Conservation (phyloP, 2,888 invertebrate species). For the Ceramica pisi region DNA sequence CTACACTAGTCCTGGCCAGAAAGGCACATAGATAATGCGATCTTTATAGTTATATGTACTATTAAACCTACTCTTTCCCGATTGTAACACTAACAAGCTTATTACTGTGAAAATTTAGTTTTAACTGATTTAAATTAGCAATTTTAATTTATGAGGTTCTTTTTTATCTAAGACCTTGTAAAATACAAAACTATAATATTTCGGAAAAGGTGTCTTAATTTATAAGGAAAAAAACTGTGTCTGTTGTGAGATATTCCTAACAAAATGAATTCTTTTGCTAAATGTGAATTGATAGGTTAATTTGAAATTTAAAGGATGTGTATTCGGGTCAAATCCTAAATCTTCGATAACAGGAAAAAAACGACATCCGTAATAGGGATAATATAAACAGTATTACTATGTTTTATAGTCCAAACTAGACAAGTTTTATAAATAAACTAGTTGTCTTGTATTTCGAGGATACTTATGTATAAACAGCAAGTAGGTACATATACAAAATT, state of each 20-base stretch:
- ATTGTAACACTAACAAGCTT: too few species aligned
- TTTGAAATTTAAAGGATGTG: slow-evolving; percentile 41
- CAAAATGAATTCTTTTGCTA: slow-evolving; percentile 25
- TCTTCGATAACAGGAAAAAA: slow-evolving; percentile 21
- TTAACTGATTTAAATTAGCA: too few species aligned
- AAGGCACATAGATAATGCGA: too few species aligned
- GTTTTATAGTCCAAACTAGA: not conserved
- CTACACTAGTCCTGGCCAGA: too few species aligned
- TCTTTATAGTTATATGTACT: too few species aligned
- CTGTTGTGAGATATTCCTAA: slow-evolving; percentile 19
- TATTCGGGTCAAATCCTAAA: slow-evolving; percentile 35
- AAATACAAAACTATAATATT: not conserved
- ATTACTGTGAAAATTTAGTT: too few species aligned
- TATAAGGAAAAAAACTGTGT: slow-evolving; percentile 3
- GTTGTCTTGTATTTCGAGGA: not conserved
- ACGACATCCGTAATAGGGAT: not conserved
- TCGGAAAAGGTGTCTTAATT: not conserved
- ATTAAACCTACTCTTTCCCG: too few species aligned
- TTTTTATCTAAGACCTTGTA: not conserved
- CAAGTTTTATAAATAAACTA: not conserved
- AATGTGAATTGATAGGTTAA: slow-evolving; percentile 19
- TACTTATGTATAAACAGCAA: not conserved
- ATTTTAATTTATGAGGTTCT: too few species aligned
- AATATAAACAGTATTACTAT: not conserved
- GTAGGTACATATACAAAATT: not conserved